Base-by-base conservation (phyloP, 2,797 vertebrate species). In the Sebastes oblongus region DNA sequence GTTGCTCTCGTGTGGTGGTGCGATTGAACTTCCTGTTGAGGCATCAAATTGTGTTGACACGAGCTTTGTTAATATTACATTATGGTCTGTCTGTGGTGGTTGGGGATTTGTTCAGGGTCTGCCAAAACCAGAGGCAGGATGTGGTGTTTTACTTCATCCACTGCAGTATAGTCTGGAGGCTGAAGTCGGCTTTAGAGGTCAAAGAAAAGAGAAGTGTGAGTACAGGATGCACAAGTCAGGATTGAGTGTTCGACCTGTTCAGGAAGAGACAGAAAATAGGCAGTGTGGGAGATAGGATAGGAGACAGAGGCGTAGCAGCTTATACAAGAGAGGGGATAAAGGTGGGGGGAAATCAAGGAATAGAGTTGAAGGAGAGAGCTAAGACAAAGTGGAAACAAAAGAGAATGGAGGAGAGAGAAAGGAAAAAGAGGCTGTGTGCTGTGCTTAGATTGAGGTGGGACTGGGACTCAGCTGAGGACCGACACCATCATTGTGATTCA, bases 381-480 rank as follows among this genome's bases (percentile, higher is more conserved):
- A 42, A 73, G 81, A 86, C 75, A 85, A 83, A 83, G 76, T 78
- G 79, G 80, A 86, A 88, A 84, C 71, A 60, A 88, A 84, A 67
- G 58, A 79, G 50, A 65, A 61, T 70, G 59, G 52, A 80, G 24
- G 29, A 32, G 74, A 79, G 72, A 54, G 6, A 29, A 64, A 50
- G 1, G 46, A 52, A 52, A 52, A 52, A n/a, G 46, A 52, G 20
- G 46, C 39, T 42, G 8, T 52, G 46, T 52, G 46, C 46, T 52
- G 46, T 52, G 20, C 46, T 52, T n/a, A 52, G 46, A 52, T 52
- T 52, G 46, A 52, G 46, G 46, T 52, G 46, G 46, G 46, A 52
- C 46, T 52, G 46, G 46, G 46, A 52, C 18, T 52, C 18, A 52
- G 46, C 46, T 52, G 46, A 52, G 46, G 46, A 52, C 7, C 46